Percentiles rank a stretch among this genome's conserved stretches.
Conservation (phyloP, 1,140 invertebrate genomes). For the Asobara japonica region DNA sequence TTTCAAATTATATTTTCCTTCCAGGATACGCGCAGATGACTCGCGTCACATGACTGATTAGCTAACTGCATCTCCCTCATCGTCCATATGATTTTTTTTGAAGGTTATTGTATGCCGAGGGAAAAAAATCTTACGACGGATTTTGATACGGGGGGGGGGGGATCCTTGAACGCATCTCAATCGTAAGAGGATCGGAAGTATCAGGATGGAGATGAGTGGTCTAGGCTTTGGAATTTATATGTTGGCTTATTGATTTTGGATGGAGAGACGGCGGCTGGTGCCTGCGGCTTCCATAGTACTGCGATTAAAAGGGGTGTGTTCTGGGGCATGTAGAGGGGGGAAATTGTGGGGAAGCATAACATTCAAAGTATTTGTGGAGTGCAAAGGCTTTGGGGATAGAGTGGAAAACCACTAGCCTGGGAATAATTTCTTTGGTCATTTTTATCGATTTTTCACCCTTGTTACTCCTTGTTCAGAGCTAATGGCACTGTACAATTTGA, state of each 20-base stretch:
- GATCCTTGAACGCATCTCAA: neutral
- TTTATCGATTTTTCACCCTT: constrained; percentile 13
- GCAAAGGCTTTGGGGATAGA: constrained; percentile 26
- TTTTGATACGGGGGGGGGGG: no score
- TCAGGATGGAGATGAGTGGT: neutral
- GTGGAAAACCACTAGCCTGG: constrained; percentile 12
- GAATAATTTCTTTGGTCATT: neutral
- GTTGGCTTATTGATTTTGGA: constrained; percentile 13
- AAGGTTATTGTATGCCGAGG: no score
- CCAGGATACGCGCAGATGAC: no score
- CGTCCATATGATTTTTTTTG: no score
- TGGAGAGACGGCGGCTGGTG: constrained; percentile 1
- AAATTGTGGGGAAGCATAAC: constrained; percentile 27
- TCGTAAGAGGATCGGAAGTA: constrained; percentile 8
- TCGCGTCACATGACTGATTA: no score
- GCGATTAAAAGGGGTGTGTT: constrained; percentile 35
- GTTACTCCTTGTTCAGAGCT: neutral
- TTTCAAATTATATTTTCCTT: no score
- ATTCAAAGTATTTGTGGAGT: constrained; percentile 40
- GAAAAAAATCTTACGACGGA: no score
- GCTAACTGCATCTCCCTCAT: no score
- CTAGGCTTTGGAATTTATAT: constrained; percentile 3
- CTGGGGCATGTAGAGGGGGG: constrained; percentile 25
- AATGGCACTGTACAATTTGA: no score
- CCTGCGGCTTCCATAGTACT: constrained; percentile 23